These are phyloP conservation scores for Megamerina dolium DNA, from an alignment of 2,888 invertebrate genomes.

Conservation along the genomic window DNA sequence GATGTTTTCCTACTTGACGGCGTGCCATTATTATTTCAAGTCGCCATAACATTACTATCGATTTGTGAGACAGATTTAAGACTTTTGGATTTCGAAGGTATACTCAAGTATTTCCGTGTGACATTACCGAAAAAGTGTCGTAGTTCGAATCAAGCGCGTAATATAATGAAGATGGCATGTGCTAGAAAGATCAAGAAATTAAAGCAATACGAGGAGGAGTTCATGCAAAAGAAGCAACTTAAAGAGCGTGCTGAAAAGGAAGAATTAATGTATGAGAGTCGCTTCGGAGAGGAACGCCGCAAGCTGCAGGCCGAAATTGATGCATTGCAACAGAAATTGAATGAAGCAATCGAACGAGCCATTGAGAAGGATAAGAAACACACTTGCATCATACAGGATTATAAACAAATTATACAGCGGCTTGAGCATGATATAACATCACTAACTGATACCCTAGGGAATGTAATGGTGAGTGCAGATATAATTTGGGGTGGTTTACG, in stretches of 20 bases:
- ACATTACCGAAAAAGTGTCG: conserved; percentile 94
- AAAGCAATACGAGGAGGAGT: conserved; percentile 92
- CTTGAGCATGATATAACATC: conserved; percentile 74
- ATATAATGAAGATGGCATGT: conserved; percentile 85
- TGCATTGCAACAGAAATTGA: conserved; percentile 70
- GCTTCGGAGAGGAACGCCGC: conserved; percentile 50
- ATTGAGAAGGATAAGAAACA: conserved; percentile 69
- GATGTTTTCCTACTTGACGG: conserved; percentile 95
- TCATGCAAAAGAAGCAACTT: conserved; percentile 65
- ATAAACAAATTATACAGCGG: conserved; percentile 85
- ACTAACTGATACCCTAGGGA: conserved; percentile 54
- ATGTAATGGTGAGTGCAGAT: conserved; percentile 56
- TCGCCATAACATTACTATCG: conserved; percentile 86
- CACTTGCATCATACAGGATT: conserved; percentile 79
- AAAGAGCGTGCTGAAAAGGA: conserved; percentile 60
- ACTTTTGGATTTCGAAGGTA: conserved; percentile 93
- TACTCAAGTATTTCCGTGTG: conserved; percentile 96
- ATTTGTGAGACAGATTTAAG: conserved; percentile 88
- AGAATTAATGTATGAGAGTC: conserved; percentile 66
- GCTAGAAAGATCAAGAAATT: conserved; percentile 88
- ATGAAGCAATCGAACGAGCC: conserved; percentile 67
- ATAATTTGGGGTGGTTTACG: neutral
- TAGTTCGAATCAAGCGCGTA: conserved; percentile 80
- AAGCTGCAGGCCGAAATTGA: conserved; percentile 49
- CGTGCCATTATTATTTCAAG: conserved; percentile 91